Base-by-base conservation (phyloP, 2,888 invertebrate genomes). In the Nomada hirtipes region DNA sequence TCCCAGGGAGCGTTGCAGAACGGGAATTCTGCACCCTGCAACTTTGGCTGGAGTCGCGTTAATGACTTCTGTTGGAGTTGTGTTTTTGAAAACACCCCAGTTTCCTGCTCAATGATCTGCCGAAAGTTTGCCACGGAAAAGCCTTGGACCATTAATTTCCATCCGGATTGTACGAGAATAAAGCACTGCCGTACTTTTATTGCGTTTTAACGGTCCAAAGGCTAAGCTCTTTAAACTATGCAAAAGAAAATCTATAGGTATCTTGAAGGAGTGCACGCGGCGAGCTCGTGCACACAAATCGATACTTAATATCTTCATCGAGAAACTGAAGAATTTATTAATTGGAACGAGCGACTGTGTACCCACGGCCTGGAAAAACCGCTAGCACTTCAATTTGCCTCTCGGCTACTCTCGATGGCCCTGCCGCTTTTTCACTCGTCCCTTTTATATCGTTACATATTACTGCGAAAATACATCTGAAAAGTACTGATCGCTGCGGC, bases 61-160 rank as follows among this genome's bases (percentile, higher is more conserved):
- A 82, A 82, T 82, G 82, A 68, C 82, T 82, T 82, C 60, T 52
- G 42, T 13, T 3, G 44, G 29, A 61, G 67, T 57, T 23, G 70
- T 61, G 76, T 82, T 82, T 82, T 82, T 76, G 67, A 68, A 60
- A 82, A 76, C 68, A 44, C 50, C 64, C 60, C 65, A 11, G 76
- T 67, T 76, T 64, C 59, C 44, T 23, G 55, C 52, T 76, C 52
- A 42, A 29, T 67, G 71, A 52, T 42, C 68, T 20, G 60, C 47
- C 65, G 72, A 76, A 82, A 82, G 61, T 82, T 82, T 26, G 4
- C 29, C 42, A 26, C n/a, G 50, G 20, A 50, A 70, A 60, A 67
- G 57, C 57, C 57, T 23, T 15, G 76, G 50, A 13, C 74, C 83
- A 67, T 78, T 83, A 83, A 79, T 83, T 83, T 69, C 74, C 55